These are phyloP conservation scores for Psilanteris sp. DNA, from an alignment of 1,140 invertebrate genomes.

Conservation along the genomic window DNA sequence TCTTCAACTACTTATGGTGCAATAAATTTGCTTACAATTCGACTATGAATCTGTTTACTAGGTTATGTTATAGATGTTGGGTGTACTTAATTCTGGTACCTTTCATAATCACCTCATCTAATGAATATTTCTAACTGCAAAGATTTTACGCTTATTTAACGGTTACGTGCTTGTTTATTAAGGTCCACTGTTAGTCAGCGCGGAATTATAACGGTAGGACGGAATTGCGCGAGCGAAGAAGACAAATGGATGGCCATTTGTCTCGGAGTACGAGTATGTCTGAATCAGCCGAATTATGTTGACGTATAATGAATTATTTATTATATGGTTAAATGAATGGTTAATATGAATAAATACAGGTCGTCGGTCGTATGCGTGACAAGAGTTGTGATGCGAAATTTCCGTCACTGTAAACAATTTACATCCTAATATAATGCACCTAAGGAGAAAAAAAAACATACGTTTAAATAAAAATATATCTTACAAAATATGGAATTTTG, in stretches of 20 bases:
- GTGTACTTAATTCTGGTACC: constrained; percentile 39
- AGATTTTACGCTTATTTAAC: constrained; percentile 50
- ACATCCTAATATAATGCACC: no score
- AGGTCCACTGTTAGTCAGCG: constrained; percentile 15
- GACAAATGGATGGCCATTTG: constrained; percentile 34
- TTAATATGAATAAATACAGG: constrained; percentile 47
- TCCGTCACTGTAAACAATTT: no score
- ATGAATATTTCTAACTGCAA: constrained; percentile 41
- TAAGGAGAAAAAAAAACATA: no score
- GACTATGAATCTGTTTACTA: constrained; percentile 38
- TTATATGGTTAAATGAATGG: constrained; percentile 38
- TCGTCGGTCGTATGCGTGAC: constrained; percentile 19
- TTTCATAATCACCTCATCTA: constrained; percentile 28
- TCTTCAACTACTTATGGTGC: constrained; percentile 37
- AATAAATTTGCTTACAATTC: constrained; percentile 39
- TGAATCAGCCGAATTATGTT: constrained; percentile 37
- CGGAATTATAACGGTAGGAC: constrained; percentile 7
- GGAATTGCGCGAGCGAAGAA: constrained; percentile 8
- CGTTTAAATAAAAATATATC: no score
- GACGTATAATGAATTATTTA: constrained; percentile 53
- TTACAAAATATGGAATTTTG: no score
- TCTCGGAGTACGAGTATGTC: constrained; percentile 3
- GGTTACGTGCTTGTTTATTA: constrained; percentile 42
- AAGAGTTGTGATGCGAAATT: constrained; percentile 17
- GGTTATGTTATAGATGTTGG: constrained; percentile 27